Evolutionary conservation across 2,888 invertebrate species (phyloP).

Genomic region (Amaurobius ferox): DNA sequence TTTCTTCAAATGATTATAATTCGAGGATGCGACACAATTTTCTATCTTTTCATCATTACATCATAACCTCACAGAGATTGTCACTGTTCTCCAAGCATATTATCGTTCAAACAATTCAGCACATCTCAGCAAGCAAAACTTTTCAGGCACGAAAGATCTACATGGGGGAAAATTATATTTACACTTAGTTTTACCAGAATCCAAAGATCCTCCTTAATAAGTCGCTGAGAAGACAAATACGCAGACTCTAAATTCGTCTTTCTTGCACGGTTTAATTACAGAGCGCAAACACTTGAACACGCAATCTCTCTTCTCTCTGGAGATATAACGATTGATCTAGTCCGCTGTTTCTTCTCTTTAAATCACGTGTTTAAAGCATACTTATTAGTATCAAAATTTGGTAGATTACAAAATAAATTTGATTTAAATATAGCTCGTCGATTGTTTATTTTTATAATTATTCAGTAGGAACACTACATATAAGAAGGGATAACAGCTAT

Average conservation of each 20-base stretch:
- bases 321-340: neutral
- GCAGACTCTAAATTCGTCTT: conserved; percentile 6
- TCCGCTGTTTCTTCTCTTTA: too few species aligned
- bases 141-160: neutral
- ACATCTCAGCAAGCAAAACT: neutral
- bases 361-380: too few species aligned
- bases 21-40: neutral
- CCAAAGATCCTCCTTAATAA: neutral
- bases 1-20: neutral
- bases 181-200: neutral
- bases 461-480: too few species aligned
- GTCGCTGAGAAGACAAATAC: conserved; percentile 18
- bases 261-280: conserved; percentile 41
- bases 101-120: neutral
- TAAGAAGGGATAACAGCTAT: too few species aligned
- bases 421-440: too few species aligned
- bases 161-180: neutral
- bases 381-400: too few species aligned
- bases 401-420: too few species aligned
- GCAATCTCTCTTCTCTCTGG: conserved; percentile 1
- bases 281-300: conserved; percentile 42
- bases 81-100: neutral
- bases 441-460: too few species aligned
- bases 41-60: neutral
- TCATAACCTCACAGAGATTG: neutral